phyloP scores from a whole-genome alignment of 2,797 vertebrate species.

The Ceryle rudis region DNA sequence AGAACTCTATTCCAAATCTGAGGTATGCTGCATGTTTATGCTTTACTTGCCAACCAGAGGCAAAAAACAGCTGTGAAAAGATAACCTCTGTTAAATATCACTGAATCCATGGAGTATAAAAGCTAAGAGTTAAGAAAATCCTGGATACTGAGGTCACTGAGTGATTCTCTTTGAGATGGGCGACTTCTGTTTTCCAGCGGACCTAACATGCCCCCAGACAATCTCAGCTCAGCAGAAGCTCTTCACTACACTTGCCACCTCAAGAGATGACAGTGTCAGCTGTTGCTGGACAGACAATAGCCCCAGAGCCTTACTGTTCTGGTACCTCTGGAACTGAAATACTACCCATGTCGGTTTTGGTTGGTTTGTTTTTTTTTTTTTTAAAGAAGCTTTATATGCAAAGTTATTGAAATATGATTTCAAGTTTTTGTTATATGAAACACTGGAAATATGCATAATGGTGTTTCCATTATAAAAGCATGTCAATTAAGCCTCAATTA shows the following conservation, averaged over 20 bases:
- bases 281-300: background rate
- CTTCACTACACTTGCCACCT: background rate
- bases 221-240: background rate
- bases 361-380: background rate
- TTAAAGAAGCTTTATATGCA: background rate
- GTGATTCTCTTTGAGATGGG: background rate
- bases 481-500: background rate
- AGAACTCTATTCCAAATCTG: background rate
- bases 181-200: background rate
- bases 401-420: background rate
- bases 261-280: background rate
- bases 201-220: rapidly evolving
- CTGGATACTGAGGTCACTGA: background rate
- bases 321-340: background rate
- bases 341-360: background rate
- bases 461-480: background rate
- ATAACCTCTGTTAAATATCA: background rate
- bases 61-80: background rate
- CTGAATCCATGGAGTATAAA: background rate
- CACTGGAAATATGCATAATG: background rate
- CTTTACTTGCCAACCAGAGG: background rate
- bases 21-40: background rate
- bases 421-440: background rate
- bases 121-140: background rate
- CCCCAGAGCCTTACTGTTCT: background rate